A percentile compares a stretch with the other conserved stretches of the same genome.
These are phyloP conservation scores for Oryzias celebensis DNA, from an alignment of 2,113 vertebrate species.

Conservation along the genomic window DNA sequence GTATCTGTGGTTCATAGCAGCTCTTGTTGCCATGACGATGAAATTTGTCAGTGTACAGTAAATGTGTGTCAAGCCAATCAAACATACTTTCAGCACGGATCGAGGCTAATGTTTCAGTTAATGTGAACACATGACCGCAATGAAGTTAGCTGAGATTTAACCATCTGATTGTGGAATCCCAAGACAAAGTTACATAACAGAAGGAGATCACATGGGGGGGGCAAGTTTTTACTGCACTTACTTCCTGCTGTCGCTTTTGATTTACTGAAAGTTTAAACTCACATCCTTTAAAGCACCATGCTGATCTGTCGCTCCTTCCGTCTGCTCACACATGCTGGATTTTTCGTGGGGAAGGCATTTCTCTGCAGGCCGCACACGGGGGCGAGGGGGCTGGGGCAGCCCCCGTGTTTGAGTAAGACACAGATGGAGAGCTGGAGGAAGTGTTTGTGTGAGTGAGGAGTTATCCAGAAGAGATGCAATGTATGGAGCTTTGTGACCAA, in stretches of 20 bases:
- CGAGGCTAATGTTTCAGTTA: background rate
- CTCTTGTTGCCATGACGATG: no score
- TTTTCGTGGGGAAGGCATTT: slow-evolving; percentile 27
- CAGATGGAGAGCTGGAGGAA: slow-evolving; percentile 27
- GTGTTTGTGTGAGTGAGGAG: background rate
- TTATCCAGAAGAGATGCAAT: background rate
- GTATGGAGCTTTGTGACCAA: slow-evolving; percentile 16
- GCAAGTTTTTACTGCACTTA: slow-evolving; percentile 50
- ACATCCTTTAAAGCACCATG: slow-evolving; percentile 45
- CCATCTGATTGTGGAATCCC: background rate
- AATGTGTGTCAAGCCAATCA: slow-evolving; percentile 43
- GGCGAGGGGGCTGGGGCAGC: background rate
- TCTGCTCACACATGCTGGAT: slow-evolving; percentile 38
- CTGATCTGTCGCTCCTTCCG: slow-evolving; percentile 40
- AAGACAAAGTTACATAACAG: slow-evolving; percentile 19
- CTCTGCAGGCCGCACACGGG: slow-evolving; percentile 7
- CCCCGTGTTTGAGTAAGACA: slow-evolving; percentile 10
- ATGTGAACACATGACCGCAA: background rate
- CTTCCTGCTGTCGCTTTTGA: slow-evolving; percentile 66
- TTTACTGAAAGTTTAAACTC: slow-evolving; percentile 59
- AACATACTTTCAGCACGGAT: background rate
- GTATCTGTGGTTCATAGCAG: no score
- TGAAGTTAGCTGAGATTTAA: background rate
- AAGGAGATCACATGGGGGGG: slow-evolving; percentile 32
- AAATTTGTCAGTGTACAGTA: background rate